A percentile compares a stretch with the other conserved stretches of the same genome.
These are phyloP conservation scores for Petroica traversi DNA, from an alignment of 2,113 vertebrate species.

Conservation along the genomic window DNA sequence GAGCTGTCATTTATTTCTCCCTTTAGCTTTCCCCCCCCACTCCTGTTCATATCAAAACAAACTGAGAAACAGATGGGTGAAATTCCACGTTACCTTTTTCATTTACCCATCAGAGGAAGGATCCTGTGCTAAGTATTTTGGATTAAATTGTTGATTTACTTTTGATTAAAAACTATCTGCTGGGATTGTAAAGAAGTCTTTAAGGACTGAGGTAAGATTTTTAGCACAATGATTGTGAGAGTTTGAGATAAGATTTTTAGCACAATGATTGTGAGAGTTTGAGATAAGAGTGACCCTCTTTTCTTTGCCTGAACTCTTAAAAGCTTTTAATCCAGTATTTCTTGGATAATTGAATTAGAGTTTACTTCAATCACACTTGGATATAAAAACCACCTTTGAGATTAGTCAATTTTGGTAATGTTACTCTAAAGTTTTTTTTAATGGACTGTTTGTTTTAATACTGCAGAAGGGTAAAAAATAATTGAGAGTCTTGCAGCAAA, in stretches of 20 bases:
- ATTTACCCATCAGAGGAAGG: background rate
- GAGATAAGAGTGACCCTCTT: background rate
- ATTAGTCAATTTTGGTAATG: background rate
- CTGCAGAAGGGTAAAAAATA: background rate
- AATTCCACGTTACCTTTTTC: background rate
- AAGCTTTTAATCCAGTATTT: background rate
- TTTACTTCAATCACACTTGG: background rate
- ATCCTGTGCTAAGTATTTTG: background rate
- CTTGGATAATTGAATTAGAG: background rate
- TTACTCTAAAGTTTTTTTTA: background rate
- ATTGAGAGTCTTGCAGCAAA: background rate
- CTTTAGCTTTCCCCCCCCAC: rapidly evolving
- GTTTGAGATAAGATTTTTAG: background rate
- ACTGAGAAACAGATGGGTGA: background rate
- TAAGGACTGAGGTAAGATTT: background rate
- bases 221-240: background rate
- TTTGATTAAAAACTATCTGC: background rate
- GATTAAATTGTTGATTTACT: background rate
- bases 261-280: background rate
- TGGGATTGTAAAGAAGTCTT: background rate
- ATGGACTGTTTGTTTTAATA: background rate
- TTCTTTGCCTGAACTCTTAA: background rate
- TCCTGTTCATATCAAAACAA: background rate
- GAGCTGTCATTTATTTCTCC: background rate
- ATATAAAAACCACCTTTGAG: background rate